Evolutionary conservation across 2,888 invertebrate genomes (phyloP).

Genomic region (Dryocosmus kuriphilus): DNA sequence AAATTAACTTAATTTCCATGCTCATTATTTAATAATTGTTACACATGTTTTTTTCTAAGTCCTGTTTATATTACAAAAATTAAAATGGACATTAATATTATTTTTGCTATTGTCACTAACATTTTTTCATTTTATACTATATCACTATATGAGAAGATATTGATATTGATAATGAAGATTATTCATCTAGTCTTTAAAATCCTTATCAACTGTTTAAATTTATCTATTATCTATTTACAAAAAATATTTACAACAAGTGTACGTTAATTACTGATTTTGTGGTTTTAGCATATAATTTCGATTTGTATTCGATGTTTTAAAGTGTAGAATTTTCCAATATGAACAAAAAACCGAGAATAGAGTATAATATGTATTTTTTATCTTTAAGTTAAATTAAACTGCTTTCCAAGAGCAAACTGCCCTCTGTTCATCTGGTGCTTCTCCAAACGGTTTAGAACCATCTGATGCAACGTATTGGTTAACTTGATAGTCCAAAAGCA

Average conservation of each 20-base stretch:
- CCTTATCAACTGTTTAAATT: not conserved
- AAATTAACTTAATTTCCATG: not conserved
- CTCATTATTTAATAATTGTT: too few species aligned
- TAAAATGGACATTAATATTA: not conserved
- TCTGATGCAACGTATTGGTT: slow-evolving; percentile 87
- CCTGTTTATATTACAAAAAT: not conserved
- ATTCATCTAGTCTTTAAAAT: not conserved
- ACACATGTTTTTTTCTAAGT: not conserved
- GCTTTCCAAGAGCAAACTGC: slow-evolving; percentile 90
- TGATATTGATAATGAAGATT: not conserved
- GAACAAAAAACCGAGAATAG: not conserved
- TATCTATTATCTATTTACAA: slow-evolving; percentile 32
- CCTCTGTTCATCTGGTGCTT: slow-evolving; percentile 87
- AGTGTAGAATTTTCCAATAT: not conserved
- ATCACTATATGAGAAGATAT: not conserved
- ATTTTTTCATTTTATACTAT: not conserved
- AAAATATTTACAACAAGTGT: slow-evolving; percentile 28
- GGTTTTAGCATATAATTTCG: not conserved
- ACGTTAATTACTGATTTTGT: not conserved
- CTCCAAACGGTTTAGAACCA: slow-evolving; percentile 85
- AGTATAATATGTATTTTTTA: not conserved
- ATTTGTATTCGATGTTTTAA: not conserved
- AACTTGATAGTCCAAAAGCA: slow-evolving; percentile 88
- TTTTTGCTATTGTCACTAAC: not conserved
- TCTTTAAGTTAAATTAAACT: slow-evolving; percentile 59